Base-by-base conservation (phyloP, 1,140 invertebrate genomes). In the Drosophila ficusphila region DNA sequence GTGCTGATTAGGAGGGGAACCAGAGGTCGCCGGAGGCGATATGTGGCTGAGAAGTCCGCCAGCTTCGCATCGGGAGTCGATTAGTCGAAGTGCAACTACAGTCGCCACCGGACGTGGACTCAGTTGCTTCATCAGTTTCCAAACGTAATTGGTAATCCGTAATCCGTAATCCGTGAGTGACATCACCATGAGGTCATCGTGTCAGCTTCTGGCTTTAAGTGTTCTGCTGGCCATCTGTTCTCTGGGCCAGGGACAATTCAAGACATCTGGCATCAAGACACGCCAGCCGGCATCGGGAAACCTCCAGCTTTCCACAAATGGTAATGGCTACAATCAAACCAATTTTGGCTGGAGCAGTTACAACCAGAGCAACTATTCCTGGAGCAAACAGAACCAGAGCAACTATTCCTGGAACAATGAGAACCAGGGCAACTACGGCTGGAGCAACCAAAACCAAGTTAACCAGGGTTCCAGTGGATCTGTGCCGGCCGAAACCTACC, bases 231-330 rank as follows among this genome's bases (percentile, higher is more conserved):
- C 60, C 16, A 42, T 72, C 16, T 61, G 57, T 14, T 38, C 44
- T 19, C 41, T 16, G 1, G 72, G 25, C 5, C 64, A 72, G 19
- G 74, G 81, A 8, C 89, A 90, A 53, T 88, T 69, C n/a, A 90
- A 90, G 64, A 90, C 89, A 16, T 49, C 83, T 3, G 89, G 89
- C 57, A 89, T 90, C 25, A 90, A 90, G 39, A 89, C 89, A 0
- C 89, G 69, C 11, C 89, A 89, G 34, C 74, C 73, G 5, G 60
- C 73, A 9, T 68, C 85, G n/a, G 78, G 62, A 18, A 89, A 79
- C 58, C 78, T 90, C 9, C 58, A 76, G 62, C 27, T 64, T 2
- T 21, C 61, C 0, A 47, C 68, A 29, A 86, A 86, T 29, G 54
- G 51, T 29, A 74, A 27, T 6, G 72, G 70, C 29, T 46, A 38